A percentile compares a stretch with the other conserved stretches of the same genome.
These are phyloP conservation scores for Anas georgica DNA, from an alignment of 2,797 vertebrate species.

Conservation along the genomic window DNA sequence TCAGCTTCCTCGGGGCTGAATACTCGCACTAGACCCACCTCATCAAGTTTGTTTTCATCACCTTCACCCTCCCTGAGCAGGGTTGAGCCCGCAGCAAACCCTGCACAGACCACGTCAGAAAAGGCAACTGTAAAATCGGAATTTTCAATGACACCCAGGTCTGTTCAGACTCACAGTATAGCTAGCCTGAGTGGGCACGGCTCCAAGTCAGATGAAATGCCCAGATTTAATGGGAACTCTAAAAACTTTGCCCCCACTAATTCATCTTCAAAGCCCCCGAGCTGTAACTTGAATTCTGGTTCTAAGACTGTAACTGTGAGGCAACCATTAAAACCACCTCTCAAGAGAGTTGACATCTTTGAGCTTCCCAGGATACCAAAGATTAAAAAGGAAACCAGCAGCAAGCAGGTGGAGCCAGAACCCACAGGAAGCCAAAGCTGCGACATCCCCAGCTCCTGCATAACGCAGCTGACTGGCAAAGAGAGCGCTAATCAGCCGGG, in stretches of 20 bases:
- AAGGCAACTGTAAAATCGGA: conserved; percentile 54
- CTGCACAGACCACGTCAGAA: neutral
- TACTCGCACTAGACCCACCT: neutral
- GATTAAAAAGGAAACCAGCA: conserved; percentile 83
- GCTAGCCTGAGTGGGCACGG: neutral
- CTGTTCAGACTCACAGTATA: conserved; percentile 58
- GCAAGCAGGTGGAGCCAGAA: neutral
- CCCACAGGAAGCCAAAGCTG: conserved; percentile 15
- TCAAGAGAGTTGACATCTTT: conserved; percentile 83
- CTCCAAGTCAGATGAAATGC: neutral
- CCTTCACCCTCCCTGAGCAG: conserved; percentile 10
- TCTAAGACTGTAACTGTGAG: conserved; percentile 67
- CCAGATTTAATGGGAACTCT: conserved; percentile 27
- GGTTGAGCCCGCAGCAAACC: conserved; percentile 45
- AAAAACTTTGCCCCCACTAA: neutral
- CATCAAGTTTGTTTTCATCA: conserved; percentile 9
- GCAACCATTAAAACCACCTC: conserved; percentile 77
- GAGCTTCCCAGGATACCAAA: conserved; percentile 95
- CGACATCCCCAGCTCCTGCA: conserved; percentile 80
- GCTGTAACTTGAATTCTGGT: conserved; percentile 2
- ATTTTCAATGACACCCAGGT: conserved; percentile 53
- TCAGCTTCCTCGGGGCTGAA: conserved; percentile 38
- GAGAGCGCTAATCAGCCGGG: conserved; percentile 69
- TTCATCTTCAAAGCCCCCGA: neutral
- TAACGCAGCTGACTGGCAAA: conserved; percentile 87